Conservation (phyloP, 2,113 vertebrate genomes). For the Lepus americanus region DNA sequence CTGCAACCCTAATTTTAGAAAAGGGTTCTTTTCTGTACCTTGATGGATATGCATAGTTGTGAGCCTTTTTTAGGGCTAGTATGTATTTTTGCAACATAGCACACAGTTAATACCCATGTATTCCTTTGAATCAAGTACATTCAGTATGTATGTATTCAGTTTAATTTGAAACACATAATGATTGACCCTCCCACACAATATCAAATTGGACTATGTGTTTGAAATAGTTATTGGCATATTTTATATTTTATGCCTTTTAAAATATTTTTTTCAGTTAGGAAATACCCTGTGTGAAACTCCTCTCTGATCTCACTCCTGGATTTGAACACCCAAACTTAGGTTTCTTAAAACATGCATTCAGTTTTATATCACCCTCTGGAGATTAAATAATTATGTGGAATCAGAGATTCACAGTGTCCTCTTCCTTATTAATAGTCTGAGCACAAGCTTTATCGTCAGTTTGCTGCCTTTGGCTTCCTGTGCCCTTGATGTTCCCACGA, state of each 20-base stretch:
- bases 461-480: constrained; percentile 90
- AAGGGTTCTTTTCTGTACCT: constrained; percentile 9
- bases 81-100: neutral
- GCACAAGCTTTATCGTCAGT: constrained; percentile 90
- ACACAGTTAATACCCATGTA: constrained; percentile 1
- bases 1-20: constrained; percentile 46
- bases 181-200: constrained; percentile 40
- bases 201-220: constrained; percentile 64
- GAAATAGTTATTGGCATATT: constrained; percentile 79
- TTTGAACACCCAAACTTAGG: constrained; percentile 82
- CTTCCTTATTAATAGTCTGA: constrained; percentile 89
- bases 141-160: constrained; percentile 35
- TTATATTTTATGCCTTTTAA: constrained; percentile 81
- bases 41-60: constrained; percentile 1
- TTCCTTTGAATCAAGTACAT: constrained; percentile 3
- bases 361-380: constrained; percentile 84
- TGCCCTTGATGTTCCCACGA: constrained; percentile 91
- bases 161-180: constrained; percentile 55
- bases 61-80: neutral
- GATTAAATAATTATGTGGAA: constrained; percentile 87
- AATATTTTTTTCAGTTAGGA: constrained; percentile 80
- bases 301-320: constrained; percentile 73
- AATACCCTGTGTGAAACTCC: constrained; percentile 79
- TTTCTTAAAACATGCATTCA: constrained; percentile 86
- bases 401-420: constrained; percentile 88